Percentiles rank a stretch among this genome's conserved stretches.
phyloP scores from a whole-genome alignment of 2,113 vertebrate genomes.

The Steatornis caripensis region DNA sequence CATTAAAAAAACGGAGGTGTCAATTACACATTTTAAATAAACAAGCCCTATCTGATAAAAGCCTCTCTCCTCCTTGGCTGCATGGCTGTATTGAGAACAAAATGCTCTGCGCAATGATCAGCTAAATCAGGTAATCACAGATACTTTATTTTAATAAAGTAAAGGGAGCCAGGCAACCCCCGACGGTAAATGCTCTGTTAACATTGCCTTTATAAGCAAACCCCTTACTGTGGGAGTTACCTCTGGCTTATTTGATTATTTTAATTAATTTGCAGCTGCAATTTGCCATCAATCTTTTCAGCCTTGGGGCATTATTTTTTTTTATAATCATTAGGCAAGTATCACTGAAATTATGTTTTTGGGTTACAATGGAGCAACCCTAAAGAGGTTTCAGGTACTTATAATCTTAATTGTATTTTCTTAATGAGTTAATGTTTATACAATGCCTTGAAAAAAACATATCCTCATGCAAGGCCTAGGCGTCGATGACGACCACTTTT shows the following conservation, averaged over 20 bases:
- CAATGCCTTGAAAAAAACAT: background rate
- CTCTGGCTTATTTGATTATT: constrained; percentile 29
- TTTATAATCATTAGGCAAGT: background rate
- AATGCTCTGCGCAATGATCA: background rate
- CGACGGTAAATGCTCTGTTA: constrained; percentile 10
- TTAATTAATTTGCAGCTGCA: constrained; percentile 56
- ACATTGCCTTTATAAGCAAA: background rate
- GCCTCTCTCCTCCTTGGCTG: background rate
- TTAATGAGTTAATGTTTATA: constrained; percentile 10
- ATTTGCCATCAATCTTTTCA: constrained; percentile 25
- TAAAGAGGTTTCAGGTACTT: constrained; percentile 2
- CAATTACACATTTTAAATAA: constrained; percentile 19
- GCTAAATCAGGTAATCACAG: constrained; percentile 44
- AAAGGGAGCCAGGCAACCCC: background rate
- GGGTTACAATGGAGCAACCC: background rate
- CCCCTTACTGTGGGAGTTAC: constrained; percentile 14
- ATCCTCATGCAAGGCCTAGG: background rate
- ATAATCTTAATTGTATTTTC: background rate
- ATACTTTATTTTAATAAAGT: constrained; percentile 25
- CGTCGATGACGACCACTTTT: background rate
- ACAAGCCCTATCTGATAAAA: constrained; percentile 15
- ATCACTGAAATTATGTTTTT: constrained; percentile 34
- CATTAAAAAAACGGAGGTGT: background rate
- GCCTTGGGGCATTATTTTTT: background rate
- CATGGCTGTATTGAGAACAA: background rate